Conservation (phyloP, 2,113 vertebrate species). For the Trichechus manatus region DNA sequence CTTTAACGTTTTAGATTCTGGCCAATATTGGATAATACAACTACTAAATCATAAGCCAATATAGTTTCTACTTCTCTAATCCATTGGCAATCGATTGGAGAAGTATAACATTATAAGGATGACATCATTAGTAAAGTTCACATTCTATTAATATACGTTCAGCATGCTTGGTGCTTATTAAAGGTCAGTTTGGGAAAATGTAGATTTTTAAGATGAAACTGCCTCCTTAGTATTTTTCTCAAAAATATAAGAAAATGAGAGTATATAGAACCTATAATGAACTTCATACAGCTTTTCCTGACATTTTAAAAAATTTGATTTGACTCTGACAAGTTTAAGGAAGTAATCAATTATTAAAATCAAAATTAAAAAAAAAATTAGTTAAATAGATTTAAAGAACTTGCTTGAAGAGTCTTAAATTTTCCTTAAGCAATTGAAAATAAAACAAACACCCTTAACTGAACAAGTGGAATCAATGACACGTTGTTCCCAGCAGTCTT, state of each 20-base stretch:
- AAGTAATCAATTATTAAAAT: slow-evolving; percentile 54
- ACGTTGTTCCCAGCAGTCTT: neutral
- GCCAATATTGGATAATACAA: neutral
- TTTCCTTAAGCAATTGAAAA: neutral
- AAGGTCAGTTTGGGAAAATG: neutral
- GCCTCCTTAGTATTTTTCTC: slow-evolving; percentile 14
- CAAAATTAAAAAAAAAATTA: neutral
- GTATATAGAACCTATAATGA: neutral
- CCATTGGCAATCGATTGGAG: neutral
- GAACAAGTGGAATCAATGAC: neutral
- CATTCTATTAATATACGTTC: slow-evolving; percentile 28
- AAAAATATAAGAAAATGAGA: neutral
- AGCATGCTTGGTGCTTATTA: neutral
- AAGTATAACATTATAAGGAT: neutral
- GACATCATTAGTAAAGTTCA: neutral
- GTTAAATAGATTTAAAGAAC: neutral
- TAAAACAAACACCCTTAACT: slow-evolving; percentile 11
- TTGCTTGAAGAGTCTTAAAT: neutral
- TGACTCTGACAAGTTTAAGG: neutral
- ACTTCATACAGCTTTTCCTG: neutral
- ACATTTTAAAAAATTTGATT: slow-evolving; percentile 34
- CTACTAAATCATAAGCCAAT: neutral
- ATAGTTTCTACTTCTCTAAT: slow-evolving; percentile 13
- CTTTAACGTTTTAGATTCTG: neutral
- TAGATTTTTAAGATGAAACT: neutral